These are phyloP conservation scores for Danio tinwini DNA, from an alignment of 2,797 vertebrate genomes.

Conservation along the genomic window DNA sequence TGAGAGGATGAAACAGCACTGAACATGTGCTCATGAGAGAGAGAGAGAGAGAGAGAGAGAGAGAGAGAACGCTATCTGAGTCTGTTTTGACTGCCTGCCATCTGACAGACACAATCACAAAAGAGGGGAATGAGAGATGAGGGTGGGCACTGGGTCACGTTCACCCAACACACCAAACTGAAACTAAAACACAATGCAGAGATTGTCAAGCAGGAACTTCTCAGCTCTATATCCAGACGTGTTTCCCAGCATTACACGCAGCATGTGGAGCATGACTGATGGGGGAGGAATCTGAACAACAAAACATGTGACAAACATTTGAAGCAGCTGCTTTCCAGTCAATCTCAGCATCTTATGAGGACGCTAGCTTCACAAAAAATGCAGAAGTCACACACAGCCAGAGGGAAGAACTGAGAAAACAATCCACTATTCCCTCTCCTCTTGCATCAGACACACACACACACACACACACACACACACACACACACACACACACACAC, in stretches of 20 bases:
- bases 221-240: constrained; percentile 33
- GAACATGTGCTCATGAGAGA: constrained; percentile 2
- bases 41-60: not conserved
- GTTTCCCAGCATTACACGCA: constrained; percentile 38
- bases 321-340: not conserved
- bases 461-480: not conserved
- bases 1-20: not conserved
- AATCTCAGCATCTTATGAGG: not conserved
- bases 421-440: not conserved
- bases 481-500: not conserved
- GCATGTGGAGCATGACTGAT: not conserved
- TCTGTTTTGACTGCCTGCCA: constrained; percentile 59
- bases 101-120: constrained; percentile 46
- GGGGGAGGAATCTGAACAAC: constrained; percentile 25
- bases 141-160: constrained; percentile 35
- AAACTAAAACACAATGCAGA: constrained; percentile 43
- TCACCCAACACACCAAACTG: constrained; percentile 38
- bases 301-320: constrained; percentile 35
- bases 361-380: not conserved
- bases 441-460: constrained; percentile 10
- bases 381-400: constrained; percentile 20
- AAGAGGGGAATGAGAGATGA: constrained; percentile 43
- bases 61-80: constrained; percentile 44
- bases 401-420: constrained; percentile 12
- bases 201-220: constrained; percentile 31